Conservation (phyloP, 2,113 vertebrate genomes). For the Tetrax tetrax region DNA sequence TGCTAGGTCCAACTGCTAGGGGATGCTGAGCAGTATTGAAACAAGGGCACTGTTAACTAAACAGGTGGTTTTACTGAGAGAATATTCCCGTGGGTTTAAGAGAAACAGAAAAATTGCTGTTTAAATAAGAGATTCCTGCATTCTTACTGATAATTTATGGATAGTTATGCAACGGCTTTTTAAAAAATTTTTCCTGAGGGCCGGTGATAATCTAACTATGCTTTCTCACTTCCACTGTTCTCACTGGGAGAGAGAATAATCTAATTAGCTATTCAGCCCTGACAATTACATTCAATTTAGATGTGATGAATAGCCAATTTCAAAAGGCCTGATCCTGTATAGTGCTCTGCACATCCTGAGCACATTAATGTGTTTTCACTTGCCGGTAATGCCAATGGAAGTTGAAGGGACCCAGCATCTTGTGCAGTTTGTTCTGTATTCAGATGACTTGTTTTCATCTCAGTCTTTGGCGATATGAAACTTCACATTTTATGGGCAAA, state of each 20-base stretch:
- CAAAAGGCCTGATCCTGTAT: neutral
- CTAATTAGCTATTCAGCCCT: constrained; percentile 11
- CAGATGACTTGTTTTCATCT: neutral
- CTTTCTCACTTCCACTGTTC: constrained; percentile 1
- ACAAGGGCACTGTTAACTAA: neutral
- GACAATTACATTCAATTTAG: constrained; percentile 23
- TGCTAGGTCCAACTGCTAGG: neutral
- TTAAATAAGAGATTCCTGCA: neutral
- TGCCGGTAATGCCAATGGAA: neutral
- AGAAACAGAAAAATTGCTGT: neutral
- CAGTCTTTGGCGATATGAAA: neutral
- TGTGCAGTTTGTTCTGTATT: neutral
- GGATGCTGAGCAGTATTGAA: neutral
- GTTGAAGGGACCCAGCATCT: neutral
- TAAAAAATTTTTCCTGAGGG: neutral
- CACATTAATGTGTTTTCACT: neutral
- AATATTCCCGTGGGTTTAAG: neutral
- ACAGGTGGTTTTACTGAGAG: neutral
- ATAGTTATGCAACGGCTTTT: neutral
- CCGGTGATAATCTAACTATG: neutral
- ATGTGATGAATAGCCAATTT: neutral
- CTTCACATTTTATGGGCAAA: neutral
- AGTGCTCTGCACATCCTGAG: neutral
- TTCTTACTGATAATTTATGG: neutral
- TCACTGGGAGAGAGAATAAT: neutral